Evolutionary conservation across 2,113 vertebrate genomes (phyloP), one percentile per base, ranked within the genome.

Genomic region (Phyllostomus hastatus): DNA sequence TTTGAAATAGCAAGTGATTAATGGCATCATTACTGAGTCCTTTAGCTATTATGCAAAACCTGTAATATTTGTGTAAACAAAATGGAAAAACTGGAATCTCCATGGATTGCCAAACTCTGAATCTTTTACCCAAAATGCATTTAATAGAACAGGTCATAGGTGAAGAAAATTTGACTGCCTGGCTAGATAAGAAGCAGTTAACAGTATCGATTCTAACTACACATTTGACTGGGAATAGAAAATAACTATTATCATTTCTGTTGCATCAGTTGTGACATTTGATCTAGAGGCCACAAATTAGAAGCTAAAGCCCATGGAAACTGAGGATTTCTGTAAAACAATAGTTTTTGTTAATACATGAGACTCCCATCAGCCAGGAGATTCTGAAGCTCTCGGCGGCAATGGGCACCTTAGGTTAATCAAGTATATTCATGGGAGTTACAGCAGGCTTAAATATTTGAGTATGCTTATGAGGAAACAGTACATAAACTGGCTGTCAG

Each of bases 1-100:
- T 95, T 96, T 72, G 76, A 96, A 96, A 94, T 83, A 93, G 90
- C 81, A 97, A 80, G 57, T 94, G 81, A 96, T 97, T 96, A 95
- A 96, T 95, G 72, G 84, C 64, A 80, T 96, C 67, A 81, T 95
- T 96, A 95, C 78, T 69, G 67, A 96, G 41, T 70, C 61, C 73
- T 87, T 2, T 91, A 76, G 22, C 85, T 86, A 26, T 91, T 96
- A 85, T 95, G 67, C 66, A 96, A 95, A 96, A 87, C 22, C 15
- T 90, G 43, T 26, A 81, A 31, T 81, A 22, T 91, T 92, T 72
- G 38, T 90, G 10, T 84, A 31, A 70, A 92, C n/a, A 79, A 72
- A 85, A 17, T 59, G 46, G 28, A 61, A 26, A 86, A 35, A 41
- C 4, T 67, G 4, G 35, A 93, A 75, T 94, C 33, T 61, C 52